Conservation (phyloP, 2,113 vertebrate species). For the Azemiops feae region DNA sequence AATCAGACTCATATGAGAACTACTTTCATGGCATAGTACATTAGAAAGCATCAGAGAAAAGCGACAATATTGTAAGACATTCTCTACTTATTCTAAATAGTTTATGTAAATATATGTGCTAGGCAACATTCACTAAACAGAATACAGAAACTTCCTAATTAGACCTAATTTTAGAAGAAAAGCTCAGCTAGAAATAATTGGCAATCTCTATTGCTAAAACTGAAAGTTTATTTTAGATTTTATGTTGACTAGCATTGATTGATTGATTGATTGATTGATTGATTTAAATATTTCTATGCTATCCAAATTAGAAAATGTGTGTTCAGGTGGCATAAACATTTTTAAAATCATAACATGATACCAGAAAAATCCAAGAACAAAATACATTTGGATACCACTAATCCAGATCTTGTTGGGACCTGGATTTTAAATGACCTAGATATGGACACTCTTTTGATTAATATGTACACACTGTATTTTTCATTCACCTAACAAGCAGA, state of each 20-base stretch:
- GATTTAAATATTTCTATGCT: neutral
- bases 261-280: neutral
- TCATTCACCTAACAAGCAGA: neutral
- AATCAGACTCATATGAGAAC: conserved; percentile 16
- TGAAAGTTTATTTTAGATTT: conserved; percentile 67
- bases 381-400: neutral
- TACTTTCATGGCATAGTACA: conserved; percentile 13
- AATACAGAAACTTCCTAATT: conserved; percentile 49
- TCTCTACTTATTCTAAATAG: neutral
- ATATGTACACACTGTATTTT: neutral
- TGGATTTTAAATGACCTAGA: neutral
- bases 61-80: neutral
- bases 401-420: neutral
- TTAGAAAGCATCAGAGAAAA: conserved; percentile 3
- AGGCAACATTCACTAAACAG: conserved; percentile 39
- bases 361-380: neutral
- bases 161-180: conserved; percentile 51
- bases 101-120: conserved; percentile 26
- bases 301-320: neutral
- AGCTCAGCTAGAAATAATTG: conserved; percentile 58
- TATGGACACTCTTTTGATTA: neutral
- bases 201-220: conserved; percentile 59
- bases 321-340: neutral
- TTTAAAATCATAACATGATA: neutral
- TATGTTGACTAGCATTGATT: conserved; percentile 14